Base-by-base conservation (phyloP, 2,113 vertebrate genomes). In the Pomatorhinus ruficollis region DNA sequence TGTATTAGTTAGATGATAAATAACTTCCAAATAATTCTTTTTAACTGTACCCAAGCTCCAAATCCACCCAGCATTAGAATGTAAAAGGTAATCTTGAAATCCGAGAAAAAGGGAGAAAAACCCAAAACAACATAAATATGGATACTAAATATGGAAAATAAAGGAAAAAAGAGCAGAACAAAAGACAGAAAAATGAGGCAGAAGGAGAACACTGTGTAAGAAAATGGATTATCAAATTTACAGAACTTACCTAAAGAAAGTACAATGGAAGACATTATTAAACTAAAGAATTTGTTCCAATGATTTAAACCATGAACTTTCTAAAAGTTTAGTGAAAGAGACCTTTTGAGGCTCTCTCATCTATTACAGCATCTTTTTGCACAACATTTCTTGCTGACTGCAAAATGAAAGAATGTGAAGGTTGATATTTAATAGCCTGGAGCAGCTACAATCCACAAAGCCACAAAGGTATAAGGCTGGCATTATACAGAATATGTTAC, bases 351-450 rank as follows among this genome's bases (percentile, higher is more conserved):
- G 13, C 3, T 59, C 18, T 91, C 56, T 89, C 52, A 68, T 83
- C 42, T 77, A 52, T 82, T 87, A 49, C 23, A 84, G 33, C 3
- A 66, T 1, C 20, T 20, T 93, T 91, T 82, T 56, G 33, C 33
- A 84, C 75, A 93, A 71, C 12, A 81, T 87, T 87, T 96, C 52
- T 87, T 93, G 16, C 39, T 87, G 78, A 68, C 49, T 90, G 47
- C 12, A 44, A 76, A 95, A 70, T 68, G 52, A 97, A 93, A 78
- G 69, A 84, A 74, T 37, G 24, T 71, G 35, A 89, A 87, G 22
- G 49, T 64, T 95, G 65, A 81, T 95, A 76, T 82, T 84, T 91
- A 91, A 71, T 57, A 85, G 61, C 56, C 90, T 89, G 53, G 22
- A 94, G 84, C 33, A 85, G 19, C 30, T 84, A 54, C 6, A 24